Conservation (phyloP, 2,888 invertebrate genomes). For the Parnassius mnemosyne region DNA sequence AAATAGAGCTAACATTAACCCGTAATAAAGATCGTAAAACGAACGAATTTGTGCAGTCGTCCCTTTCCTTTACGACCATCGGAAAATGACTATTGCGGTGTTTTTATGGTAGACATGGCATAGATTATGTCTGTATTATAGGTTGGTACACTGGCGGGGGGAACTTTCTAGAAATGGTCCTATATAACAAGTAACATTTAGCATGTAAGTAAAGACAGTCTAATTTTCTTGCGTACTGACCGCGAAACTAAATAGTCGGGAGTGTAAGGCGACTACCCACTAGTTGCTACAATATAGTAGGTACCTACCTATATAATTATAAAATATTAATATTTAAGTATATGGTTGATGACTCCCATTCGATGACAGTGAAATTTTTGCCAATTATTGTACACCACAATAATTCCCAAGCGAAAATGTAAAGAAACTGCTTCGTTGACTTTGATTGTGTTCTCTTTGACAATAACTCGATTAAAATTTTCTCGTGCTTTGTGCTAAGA, state of each 20-base stretch:
- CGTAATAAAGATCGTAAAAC: conserved; percentile 21
- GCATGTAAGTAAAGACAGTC: no score
- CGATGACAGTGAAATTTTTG: conserved; percentile 30
- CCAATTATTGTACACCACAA: conserved; percentile 32
- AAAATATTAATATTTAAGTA: no score
- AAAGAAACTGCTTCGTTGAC: conserved; percentile 20
- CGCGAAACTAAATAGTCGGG: no score
- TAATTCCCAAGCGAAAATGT: conserved; percentile 33
- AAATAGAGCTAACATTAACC: conserved; percentile 23
- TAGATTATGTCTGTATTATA: conserved; percentile 12
- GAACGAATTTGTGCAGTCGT: conserved; percentile 19
- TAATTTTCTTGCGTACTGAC: no score
- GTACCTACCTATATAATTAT: no score
- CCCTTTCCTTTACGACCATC: conserved; percentile 21
- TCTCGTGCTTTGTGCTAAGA: conserved; percentile 19
- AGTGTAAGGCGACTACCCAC: no score
- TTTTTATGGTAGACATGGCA: conserved; percentile 17
- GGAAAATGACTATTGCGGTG: conserved; percentile 22
- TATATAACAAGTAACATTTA: not conserved
- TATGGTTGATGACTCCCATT: conserved; percentile 4
- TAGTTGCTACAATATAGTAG: no score
- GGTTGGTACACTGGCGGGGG: not conserved
- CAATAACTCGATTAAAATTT: conserved; percentile 24
- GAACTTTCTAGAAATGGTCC: not conserved
- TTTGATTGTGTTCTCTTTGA: conserved; percentile 24